Conservation (phyloP, 2,888 invertebrate genomes). For the Ashinkailepas kermadecensis region DNA sequence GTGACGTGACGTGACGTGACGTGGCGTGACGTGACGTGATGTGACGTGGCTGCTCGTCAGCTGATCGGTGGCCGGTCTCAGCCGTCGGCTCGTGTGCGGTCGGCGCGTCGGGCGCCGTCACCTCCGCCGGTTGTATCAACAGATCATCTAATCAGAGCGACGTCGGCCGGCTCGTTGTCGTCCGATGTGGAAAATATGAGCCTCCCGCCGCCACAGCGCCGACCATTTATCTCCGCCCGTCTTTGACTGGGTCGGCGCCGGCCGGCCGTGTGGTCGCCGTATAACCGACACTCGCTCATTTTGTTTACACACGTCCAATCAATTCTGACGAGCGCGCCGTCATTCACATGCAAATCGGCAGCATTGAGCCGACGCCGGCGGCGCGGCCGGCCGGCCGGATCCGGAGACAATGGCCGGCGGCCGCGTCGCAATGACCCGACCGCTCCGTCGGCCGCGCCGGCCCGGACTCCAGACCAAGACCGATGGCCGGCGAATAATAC, state of each 20-base stretch:
- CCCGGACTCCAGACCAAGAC: neutral
- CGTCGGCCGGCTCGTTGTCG: neutral
- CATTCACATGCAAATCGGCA: conserved; percentile 18
- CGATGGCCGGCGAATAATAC: conserved; percentile 1
- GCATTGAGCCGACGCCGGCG: conserved; percentile 4
- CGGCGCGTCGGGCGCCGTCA: neutral
- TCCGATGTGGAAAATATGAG: conserved; percentile 13
- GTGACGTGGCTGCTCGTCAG: too few relatives aligned
- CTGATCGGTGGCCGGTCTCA: too few relatives aligned
- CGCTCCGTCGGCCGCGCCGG: neutral
- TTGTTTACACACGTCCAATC: conserved; percentile 22
- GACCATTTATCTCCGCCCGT: neutral
- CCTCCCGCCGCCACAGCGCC: neutral
- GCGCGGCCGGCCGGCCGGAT: neutral
- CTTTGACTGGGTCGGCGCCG: neutral
- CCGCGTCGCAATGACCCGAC: neutral
- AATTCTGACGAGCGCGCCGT: conserved; percentile 2
- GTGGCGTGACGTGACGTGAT: too few relatives aligned
- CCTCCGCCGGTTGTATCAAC: conserved; percentile 1
- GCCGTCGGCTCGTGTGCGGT: too few relatives aligned
- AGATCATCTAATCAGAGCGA: conserved; percentile 1
- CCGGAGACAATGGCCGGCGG: neutral
- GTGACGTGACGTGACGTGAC: too few relatives aligned
- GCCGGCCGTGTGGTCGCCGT: conserved; percentile 2
- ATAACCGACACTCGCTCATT: conserved; percentile 15